Evolutionary conservation across 2,888 invertebrate species (phyloP).

Genomic region (Macaria liturata): DNA sequence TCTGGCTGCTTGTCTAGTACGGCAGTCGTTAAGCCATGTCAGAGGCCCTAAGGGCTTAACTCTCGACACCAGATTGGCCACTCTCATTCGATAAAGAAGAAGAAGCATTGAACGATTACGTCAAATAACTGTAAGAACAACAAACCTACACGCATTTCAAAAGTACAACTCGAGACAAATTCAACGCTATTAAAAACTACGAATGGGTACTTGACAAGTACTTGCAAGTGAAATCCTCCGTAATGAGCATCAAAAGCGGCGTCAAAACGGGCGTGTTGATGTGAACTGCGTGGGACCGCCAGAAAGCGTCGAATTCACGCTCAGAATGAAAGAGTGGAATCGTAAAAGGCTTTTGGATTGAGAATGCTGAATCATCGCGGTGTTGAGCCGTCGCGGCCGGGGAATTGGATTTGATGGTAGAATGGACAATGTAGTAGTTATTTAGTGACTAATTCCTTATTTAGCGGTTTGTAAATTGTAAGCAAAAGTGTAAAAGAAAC

Average conservation of each 20-base stretch:
- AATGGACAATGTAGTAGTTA: not conserved
- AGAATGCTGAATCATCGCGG: slow-evolving; percentile 78
- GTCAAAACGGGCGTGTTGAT: slow-evolving; percentile 36
- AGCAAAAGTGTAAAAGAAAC: too few species aligned
- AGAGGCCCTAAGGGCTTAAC: too few species aligned
- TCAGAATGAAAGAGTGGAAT: slow-evolving; percentile 71
- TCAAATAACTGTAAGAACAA: too few species aligned
- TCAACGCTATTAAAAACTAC: slow-evolving; percentile 9
- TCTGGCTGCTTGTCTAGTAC: too few species aligned
- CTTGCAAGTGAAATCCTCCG: slow-evolving; percentile 9
- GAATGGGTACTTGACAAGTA: slow-evolving; percentile 1
- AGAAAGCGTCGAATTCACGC: slow-evolving; percentile 62
- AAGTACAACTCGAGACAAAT: not conserved
- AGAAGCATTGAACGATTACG: too few species aligned
- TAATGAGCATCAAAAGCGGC: slow-evolving; percentile 29
- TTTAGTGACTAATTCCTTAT: slow-evolving; percentile 14
- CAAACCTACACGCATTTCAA: too few species aligned
- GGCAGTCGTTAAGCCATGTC: too few species aligned
- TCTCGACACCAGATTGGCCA: too few species aligned
- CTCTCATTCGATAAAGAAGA: too few species aligned
- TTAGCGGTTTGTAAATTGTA: too few species aligned
- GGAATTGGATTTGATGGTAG: not conserved
- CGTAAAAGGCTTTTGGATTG: slow-evolving; percentile 78
- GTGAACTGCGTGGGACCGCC: slow-evolving; percentile 62
- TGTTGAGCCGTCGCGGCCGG: slow-evolving; percentile 49